A percentile compares a stretch with the other conserved stretches of the same genome.
phyloP scores from a whole-genome alignment of 2,797 vertebrate species.

The Spinus olivaceus region DNA sequence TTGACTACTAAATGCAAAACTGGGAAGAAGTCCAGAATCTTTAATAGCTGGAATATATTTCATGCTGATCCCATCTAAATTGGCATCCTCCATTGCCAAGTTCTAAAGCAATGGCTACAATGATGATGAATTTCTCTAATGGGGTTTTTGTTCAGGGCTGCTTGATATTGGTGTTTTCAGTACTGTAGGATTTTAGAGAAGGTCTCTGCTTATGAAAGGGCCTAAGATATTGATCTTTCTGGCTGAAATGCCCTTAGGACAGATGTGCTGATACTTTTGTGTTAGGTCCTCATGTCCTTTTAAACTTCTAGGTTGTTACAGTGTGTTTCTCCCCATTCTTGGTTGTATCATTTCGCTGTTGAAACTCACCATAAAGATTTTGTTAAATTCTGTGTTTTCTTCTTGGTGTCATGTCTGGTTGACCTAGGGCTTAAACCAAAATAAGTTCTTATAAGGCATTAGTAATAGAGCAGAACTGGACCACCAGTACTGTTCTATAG shows the following conservation, averaged over 20 bases:
- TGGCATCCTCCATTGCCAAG: background rate
- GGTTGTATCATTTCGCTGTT: background rate
- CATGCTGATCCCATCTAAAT: conserved; percentile 14
- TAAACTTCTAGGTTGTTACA: background rate
- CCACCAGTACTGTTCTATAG: background rate
- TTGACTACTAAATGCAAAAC: conserved; percentile 24
- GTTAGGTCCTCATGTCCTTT: background rate
- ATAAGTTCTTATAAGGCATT: background rate
- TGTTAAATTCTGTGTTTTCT: background rate
- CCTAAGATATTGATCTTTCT: background rate
- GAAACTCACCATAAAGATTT: background rate
- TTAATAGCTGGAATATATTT: conserved; percentile 24
- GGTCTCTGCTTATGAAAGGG: background rate
- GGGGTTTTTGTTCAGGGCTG: background rate
- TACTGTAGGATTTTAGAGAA: background rate
- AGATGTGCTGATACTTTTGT: background rate
- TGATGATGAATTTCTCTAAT: conserved; percentile 24
- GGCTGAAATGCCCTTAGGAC: background rate
- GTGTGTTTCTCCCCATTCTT: background rate
- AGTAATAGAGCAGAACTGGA: background rate
- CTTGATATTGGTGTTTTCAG: background rate
- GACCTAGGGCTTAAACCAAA: background rate
- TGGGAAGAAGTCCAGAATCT: conserved; percentile 28
- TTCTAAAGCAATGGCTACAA: background rate
- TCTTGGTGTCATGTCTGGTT: background rate